phyloP scores from a whole-genome alignment of 2,797 vertebrate genomes.

The Halcyon chelicuti region DNA sequence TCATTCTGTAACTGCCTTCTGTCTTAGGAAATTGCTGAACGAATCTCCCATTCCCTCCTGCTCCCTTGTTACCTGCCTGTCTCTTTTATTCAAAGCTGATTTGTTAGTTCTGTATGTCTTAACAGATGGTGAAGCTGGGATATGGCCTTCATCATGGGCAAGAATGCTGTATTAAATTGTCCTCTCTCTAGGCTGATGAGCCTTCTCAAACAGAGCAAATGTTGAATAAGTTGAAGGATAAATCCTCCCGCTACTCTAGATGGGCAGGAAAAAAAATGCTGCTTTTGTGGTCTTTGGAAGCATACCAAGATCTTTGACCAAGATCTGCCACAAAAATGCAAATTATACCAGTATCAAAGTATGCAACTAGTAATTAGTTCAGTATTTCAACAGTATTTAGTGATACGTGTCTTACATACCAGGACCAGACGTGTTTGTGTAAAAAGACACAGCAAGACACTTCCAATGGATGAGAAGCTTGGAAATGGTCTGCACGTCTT shows the following conservation, averaged over 20 bases:
- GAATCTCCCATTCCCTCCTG: background rate
- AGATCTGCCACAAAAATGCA: background rate
- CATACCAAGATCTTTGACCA: background rate
- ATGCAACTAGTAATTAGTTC: background rate
- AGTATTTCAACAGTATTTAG: background rate
- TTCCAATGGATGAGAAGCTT: background rate
- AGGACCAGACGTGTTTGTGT: background rate
- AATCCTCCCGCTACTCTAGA: background rate
- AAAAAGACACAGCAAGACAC: background rate
- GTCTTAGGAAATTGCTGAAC: background rate
- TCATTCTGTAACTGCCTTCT: background rate
- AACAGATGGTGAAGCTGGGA: background rate
- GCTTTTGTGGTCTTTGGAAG: background rate
- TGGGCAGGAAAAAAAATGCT: background rate
- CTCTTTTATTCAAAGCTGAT: background rate
- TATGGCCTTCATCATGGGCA: background rate
- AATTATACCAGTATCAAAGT: background rate
- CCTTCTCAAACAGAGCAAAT: background rate
- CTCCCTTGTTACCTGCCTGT: background rate
- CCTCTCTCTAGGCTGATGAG: background rate
- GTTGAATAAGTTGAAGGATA: background rate
- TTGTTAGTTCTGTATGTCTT: background rate
- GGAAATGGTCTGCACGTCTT: background rate
- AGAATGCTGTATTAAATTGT: background rate
- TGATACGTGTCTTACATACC: accelerated